These are phyloP conservation scores for Grammomys dolichurus DNA, from an alignment of 2,113 vertebrate genomes.

Conservation along the genomic window DNA sequence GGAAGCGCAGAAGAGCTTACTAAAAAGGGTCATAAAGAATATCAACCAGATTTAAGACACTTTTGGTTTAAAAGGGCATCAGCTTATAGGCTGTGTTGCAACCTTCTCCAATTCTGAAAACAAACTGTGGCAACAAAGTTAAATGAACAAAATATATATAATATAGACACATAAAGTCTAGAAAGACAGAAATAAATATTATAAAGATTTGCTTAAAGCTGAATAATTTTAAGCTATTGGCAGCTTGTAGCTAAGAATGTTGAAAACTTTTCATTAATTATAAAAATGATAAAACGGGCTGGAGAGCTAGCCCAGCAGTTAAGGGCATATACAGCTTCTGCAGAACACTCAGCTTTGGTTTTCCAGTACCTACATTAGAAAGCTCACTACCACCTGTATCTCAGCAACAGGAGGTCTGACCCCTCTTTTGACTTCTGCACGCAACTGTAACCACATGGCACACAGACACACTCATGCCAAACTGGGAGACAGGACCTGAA, in stretches of 20 bases:
- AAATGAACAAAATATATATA: not conserved
- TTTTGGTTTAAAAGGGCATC: slow-evolving; percentile 46
- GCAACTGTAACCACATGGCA: not conserved
- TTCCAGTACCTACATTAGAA: not conserved
- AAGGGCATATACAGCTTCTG: not conserved
- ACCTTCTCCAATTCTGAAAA: slow-evolving; percentile 3
- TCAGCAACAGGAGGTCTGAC: not conserved
- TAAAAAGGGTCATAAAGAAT: slow-evolving; percentile 73
- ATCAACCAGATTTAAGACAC: slow-evolving; percentile 52
- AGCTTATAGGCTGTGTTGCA: not conserved
- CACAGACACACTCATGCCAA: not conserved
- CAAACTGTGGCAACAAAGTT: not conserved
- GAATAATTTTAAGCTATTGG: not conserved
- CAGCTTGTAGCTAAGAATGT: not conserved
- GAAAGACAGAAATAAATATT: not conserved
- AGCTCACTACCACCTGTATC: too few relatives aligned
- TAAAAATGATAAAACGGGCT: not conserved
- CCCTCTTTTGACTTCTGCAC: not conserved
- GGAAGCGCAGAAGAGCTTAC: slow-evolving; percentile 9
- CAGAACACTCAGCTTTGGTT: not conserved
- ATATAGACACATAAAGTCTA: not conserved
- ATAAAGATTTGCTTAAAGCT: not conserved
- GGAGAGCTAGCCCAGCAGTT: too few relatives aligned
- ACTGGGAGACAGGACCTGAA: too few relatives aligned
- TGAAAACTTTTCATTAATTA: not conserved